A percentile compares a stretch with the other conserved stretches of the same genome.
These are phyloP conservation scores for Falco punctatus DNA, from an alignment of 2,113 vertebrate genomes.

Conservation along the genomic window DNA sequence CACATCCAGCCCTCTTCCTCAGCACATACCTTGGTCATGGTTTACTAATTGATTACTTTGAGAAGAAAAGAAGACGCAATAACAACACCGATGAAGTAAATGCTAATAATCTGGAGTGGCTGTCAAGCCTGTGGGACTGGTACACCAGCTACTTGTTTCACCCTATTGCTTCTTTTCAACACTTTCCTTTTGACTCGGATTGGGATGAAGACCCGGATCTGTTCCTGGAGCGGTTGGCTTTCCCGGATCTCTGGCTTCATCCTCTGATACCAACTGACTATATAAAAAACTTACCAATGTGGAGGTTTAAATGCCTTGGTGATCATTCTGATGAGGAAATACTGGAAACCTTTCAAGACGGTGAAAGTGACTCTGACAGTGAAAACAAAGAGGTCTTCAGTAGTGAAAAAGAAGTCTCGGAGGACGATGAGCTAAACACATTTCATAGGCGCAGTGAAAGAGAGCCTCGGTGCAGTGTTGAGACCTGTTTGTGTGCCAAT, in stretches of 20 bases:
- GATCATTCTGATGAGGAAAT: constrained; percentile 58
- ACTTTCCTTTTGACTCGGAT: constrained; percentile 88
- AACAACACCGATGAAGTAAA: constrained; percentile 85
- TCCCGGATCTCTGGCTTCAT: constrained; percentile 96
- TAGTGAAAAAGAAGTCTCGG: constrained; percentile 42
- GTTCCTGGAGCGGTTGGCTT: constrained; percentile 89
- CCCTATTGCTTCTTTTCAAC: constrained; percentile 92
- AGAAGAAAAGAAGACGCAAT: constrained; percentile 90
- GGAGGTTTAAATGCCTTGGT: constrained; percentile 81
- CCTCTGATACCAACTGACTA: constrained; percentile 93
- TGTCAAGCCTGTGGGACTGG: constrained; percentile 98
- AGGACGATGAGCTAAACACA: constrained; percentile 54
- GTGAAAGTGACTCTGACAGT: constrained; percentile 77
- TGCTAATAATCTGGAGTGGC: constrained; percentile 94
- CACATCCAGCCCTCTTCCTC: constrained; percentile 94
- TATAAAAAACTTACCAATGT: constrained; percentile 90
- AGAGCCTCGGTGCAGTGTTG: background rate
- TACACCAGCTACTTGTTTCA: constrained; percentile 95
- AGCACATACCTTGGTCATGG: constrained; percentile 94
- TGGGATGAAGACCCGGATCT: constrained; percentile 95
- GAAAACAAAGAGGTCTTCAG: constrained; percentile 67
- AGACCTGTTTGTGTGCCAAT: constrained; percentile 52
- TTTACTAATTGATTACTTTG: constrained; percentile 94
- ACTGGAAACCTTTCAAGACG: constrained; percentile 73
- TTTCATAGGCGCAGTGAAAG: background rate